phyloP scores from a whole-genome alignment of 2,888 invertebrate species.

The Darwinula stevensoni region DNA sequence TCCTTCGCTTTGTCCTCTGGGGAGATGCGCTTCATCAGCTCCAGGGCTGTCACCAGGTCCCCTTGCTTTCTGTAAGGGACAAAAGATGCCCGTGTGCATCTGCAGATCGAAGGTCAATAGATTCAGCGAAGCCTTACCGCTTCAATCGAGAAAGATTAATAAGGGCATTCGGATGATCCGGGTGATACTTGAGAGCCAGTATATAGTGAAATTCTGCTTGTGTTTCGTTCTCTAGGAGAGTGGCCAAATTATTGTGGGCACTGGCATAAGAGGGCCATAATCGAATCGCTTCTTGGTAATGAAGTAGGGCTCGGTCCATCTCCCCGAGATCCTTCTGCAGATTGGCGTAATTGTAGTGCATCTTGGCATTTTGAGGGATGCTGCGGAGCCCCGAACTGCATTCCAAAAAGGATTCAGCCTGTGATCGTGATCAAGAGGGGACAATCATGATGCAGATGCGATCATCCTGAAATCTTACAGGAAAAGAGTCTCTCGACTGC shows the following conservation, averaged over 20 bases:
- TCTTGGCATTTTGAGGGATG: slow-evolving; percentile 57
- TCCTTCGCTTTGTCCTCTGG: too few relatives aligned
- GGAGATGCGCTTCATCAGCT: too few relatives aligned
- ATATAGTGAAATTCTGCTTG: slow-evolving; percentile 43
- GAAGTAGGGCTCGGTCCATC: slow-evolving; percentile 36
- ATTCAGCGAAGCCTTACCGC: too few relatives aligned
- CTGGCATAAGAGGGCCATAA: slow-evolving; percentile 57
- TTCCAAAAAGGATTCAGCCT: background rate
- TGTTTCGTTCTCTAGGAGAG: slow-evolving; percentile 29
- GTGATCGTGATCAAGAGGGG: background rate
- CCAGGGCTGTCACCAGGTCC: too few relatives aligned
- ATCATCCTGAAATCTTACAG: slow-evolving; percentile 22
- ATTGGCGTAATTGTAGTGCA: slow-evolving; percentile 70
- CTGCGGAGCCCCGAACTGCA: slow-evolving; percentile 45
- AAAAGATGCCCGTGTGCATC: too few relatives aligned
- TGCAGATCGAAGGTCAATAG: too few relatives aligned
- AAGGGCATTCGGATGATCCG: slow-evolving; percentile 49
- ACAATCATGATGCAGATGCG: background rate
- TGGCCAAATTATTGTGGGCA: slow-evolving; percentile 61
- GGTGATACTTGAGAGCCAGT: slow-evolving; percentile 23
- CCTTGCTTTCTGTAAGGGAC: too few relatives aligned
- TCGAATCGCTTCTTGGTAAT: slow-evolving; percentile 50
- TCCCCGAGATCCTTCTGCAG: slow-evolving; percentile 43
- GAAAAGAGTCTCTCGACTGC: slow-evolving; percentile 38
- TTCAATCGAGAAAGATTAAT: slow-evolving; percentile 54